These are phyloP conservation scores for Nyctereutes procyonoides DNA, from an alignment of 2,113 vertebrate species.

Conservation along the genomic window DNA sequence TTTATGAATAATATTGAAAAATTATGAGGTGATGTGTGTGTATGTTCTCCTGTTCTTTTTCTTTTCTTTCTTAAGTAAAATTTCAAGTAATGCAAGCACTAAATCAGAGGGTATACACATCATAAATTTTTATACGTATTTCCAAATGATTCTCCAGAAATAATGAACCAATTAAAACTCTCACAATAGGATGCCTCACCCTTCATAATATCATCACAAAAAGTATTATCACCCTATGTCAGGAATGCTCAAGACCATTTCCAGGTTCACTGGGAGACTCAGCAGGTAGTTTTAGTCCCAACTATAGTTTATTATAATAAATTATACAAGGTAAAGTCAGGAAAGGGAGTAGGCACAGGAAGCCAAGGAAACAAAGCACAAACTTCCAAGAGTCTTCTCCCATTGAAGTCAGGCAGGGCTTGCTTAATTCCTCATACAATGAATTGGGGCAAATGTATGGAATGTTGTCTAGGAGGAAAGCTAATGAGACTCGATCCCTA, in stretches of 20 bases:
- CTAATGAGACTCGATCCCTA: not conserved
- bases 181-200: not conserved
- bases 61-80: not conserved
- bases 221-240: not conserved
- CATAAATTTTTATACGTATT: not conserved
- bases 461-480: not conserved
- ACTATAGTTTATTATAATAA: not conserved
- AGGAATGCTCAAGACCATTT: not conserved
- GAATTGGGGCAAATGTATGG: not conserved
- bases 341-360: not conserved
- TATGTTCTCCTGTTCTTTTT: not conserved
- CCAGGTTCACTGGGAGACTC: not conserved
- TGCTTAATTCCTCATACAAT: not conserved
- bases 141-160: not conserved
- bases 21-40: not conserved
- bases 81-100: not conserved
- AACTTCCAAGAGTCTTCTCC: not conserved
- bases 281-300: not conserved
- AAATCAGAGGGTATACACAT: not conserved
- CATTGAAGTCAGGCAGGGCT: not conserved
- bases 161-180: not conserved
- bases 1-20: not conserved
- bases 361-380: not conserved
- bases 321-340: not conserved
- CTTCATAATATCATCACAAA: not conserved